Conservation (phyloP, 2,797 vertebrate genomes). For the Danionella dracula region DNA sequence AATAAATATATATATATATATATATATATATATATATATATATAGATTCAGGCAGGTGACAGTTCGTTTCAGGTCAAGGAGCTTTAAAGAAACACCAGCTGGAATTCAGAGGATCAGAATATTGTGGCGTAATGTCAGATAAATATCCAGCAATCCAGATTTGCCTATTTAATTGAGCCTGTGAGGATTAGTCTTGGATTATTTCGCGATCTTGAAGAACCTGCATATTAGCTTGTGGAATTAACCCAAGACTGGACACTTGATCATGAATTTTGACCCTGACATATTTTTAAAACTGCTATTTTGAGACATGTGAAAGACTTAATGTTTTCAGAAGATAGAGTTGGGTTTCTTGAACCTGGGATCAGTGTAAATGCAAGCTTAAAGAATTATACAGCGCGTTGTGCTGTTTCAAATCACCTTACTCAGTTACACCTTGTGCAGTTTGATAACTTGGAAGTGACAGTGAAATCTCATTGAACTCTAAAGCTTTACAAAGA, state of each 20-base stretch:
- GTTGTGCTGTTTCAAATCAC: neutral
- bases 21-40: too few species aligned
- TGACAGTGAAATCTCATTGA: conserved; percentile 12
- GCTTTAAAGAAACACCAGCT: neutral
- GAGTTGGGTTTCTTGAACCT: too few species aligned
- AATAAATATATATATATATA: too few species aligned
- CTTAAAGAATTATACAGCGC: neutral
- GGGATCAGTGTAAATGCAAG: neutral
- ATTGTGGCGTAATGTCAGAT: conserved; percentile 47
- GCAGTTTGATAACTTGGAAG: neutral
- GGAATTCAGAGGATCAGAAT: conserved; percentile 30
- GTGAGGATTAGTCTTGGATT: conserved; percentile 71
- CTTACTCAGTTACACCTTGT: conserved; percentile 2
- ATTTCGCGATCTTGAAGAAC: conserved; percentile 64
- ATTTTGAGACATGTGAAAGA: neutral
- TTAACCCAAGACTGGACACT: conserved; percentile 63
- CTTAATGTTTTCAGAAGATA: neutral
- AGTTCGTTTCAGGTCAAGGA: neutral
- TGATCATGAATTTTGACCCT: neutral
- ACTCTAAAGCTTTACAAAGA: neutral
- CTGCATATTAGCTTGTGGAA: conserved; percentile 71
- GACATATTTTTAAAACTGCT: neutral
- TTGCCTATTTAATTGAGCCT: conserved; percentile 68
- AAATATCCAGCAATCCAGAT: conserved; percentile 64
- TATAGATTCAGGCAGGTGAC: too few species aligned